Percentiles rank a stretch among this genome's conserved stretches.
These are phyloP conservation scores for Tipula lateralis DNA, from an alignment of 2,888 invertebrate species.

Conservation along the genomic window DNA sequence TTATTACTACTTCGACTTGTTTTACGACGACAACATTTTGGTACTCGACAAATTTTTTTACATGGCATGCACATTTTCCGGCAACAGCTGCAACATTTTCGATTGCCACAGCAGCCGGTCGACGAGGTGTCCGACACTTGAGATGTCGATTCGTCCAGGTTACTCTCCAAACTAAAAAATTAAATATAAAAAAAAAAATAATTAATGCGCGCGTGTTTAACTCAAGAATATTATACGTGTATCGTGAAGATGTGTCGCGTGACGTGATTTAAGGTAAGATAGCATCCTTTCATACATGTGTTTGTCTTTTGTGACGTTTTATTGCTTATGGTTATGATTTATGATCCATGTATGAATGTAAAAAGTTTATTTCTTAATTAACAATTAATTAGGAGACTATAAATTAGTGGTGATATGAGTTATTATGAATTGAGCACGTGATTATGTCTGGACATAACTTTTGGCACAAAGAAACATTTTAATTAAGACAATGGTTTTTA, in stretches of 20 bases:
- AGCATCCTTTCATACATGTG: not conserved
- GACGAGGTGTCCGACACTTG: not conserved
- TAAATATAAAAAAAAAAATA: not conserved
- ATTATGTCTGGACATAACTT: not conserved
- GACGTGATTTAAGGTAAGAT: not conserved
- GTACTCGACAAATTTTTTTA: not conserved
- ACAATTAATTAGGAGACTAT: not conserved
- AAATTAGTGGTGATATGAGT: not conserved
- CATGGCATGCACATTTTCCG: conserved; percentile 20
- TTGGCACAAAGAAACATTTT: not conserved
- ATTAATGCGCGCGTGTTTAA: not conserved
- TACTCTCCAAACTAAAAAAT: conserved; percentile 36
- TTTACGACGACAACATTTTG: conserved; percentile 14
- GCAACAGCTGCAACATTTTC: conserved; percentile 42
- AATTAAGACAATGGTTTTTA: not conserved
- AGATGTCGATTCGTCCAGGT: conserved; percentile 44
- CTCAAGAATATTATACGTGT: not conserved
- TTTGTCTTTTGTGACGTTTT: not conserved
- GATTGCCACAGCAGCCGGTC: conserved; percentile 32
- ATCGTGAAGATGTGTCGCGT: not conserved
- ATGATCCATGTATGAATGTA: not conserved
- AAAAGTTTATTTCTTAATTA: not conserved
- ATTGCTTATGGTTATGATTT: not conserved
- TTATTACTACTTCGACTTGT: not conserved
- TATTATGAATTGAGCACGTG: not conserved